Base-by-base conservation (phyloP, 2,797 vertebrate species). In the Siniperca scherzeri region DNA sequence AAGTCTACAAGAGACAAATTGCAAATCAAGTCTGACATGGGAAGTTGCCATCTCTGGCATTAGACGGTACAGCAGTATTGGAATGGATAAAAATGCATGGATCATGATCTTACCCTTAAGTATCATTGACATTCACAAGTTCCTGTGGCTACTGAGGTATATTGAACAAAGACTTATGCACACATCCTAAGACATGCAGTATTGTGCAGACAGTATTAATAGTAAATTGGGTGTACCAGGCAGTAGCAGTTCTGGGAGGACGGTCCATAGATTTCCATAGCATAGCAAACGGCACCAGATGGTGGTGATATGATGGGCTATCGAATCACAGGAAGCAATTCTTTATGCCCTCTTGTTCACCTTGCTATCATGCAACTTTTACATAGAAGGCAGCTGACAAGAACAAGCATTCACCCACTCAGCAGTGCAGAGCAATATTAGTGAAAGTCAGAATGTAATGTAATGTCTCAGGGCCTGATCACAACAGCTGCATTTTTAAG, bases 331-430 rank as follows among this genome's bases (percentile, higher is more conserved):
- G 65, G 69, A 78, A 75, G 78, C 74, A 52, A 33, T 86, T 87
- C 60, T 74, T 74, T 69, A 48, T 85, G 90, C 53, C 85, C 88
- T 91, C 80, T 60, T 81, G 61, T 74, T 93, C 85, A 92, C 89
- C 88, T 93, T 91, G 82, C 87, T 70, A 70, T 75, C 70, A 59
- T 59, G 69, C 70, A 74, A 67, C 14, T 82, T 89, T 86, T 77
- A 46, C 50, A 70, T 70, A 64, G 82, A 77, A 75, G 65, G 55
- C 53, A 68, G 61, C 62, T 83, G 83, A 90, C 89, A 81, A 79
- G 79, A 65, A 65, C 64, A 57, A 53, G 77, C 62, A 27, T 78
- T 66, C 77, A 80, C 53, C 46, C 75, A 76, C 69, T 84, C 86
- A 57, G 74, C 61, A 56, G 61, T 27, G 71, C 46, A 38, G 36